phyloP scores from a whole-genome alignment of 2,113 vertebrate species.

The Caranx melampygus region DNA sequence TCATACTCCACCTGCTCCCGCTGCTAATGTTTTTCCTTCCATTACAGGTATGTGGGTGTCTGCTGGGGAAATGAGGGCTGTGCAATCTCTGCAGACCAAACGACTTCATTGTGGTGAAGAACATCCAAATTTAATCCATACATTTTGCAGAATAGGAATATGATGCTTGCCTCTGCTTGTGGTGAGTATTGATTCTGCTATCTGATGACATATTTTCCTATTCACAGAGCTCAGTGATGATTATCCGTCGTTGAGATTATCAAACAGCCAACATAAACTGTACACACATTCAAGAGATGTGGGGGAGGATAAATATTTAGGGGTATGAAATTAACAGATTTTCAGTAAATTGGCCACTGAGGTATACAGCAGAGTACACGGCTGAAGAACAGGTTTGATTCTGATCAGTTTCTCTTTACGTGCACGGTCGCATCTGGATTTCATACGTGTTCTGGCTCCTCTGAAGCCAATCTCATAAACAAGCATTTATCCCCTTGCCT shows the following conservation, averaged over 20 bases:
- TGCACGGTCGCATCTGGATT: constrained; percentile 11
- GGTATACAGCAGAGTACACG: not conserved
- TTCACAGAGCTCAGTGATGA: constrained; percentile 32
- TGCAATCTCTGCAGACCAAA: constrained; percentile 14
- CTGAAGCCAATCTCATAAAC: constrained; percentile 9
- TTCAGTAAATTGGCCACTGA: constrained; percentile 27
- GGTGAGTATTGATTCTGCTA: constrained; percentile 43
- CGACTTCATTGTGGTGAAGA: constrained; percentile 19
- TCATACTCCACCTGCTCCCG: constrained; percentile 47
- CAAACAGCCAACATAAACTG: constrained; percentile 41
- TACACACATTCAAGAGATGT: constrained; percentile 39
- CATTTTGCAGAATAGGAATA: constrained; percentile 23
- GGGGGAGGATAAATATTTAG: constrained; percentile 44
- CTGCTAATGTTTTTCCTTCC: constrained; percentile 44
- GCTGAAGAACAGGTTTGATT: constrained; percentile 9
- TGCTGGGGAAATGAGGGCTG: not conserved
- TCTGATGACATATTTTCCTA: constrained; percentile 18
- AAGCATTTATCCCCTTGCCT: constrained; percentile 11
- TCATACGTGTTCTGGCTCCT: not conserved
- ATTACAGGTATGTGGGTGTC: constrained; percentile 31
- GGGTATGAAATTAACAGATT: constrained; percentile 51
- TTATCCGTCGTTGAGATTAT: constrained; percentile 16
- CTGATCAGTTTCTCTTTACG: not conserved
- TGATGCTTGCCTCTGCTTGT: constrained; percentile 1
- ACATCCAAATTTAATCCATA: constrained; percentile 36